These are phyloP conservation scores for Strigamia transsilvanica DNA, from an alignment of 2,888 invertebrate genomes.

Conservation along the genomic window DNA sequence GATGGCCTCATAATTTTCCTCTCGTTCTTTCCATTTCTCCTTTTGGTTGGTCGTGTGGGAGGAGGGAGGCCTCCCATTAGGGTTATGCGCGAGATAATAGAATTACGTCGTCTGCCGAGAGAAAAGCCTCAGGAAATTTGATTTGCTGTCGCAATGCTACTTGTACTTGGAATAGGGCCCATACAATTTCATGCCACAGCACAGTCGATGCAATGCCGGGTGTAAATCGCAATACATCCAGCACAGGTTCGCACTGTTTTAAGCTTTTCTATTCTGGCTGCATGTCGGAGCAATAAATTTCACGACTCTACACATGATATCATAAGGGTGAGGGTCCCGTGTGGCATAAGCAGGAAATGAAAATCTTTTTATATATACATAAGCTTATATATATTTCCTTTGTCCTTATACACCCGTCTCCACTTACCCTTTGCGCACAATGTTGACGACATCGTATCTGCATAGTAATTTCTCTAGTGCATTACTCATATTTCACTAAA, in stretches of 20 bases:
- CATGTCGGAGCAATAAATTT: conserved; percentile 43
- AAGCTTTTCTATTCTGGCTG: conserved; percentile 31
- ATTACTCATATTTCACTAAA: conserved; percentile 43
- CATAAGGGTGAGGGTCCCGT: conserved; percentile 24
- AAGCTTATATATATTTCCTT: neutral
- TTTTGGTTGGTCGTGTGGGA: conserved; percentile 20
- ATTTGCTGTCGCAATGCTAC: conserved; percentile 50
- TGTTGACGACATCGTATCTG: conserved; percentile 37
- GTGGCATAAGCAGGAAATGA: conserved; percentile 36
- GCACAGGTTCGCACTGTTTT: conserved; percentile 20
- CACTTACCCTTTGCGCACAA: conserved; percentile 15
- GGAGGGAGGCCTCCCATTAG: conserved; percentile 48
- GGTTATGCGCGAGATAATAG: conserved; percentile 53
- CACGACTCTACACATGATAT: conserved; percentile 23
- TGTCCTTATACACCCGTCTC: neutral
- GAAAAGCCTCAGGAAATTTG: conserved; percentile 49
- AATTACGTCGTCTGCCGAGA: conserved; percentile 50
- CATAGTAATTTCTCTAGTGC: conserved; percentile 43
- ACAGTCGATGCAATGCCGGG: conserved; percentile 30
- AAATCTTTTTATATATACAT: neutral
- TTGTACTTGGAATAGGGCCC: conserved; percentile 22
- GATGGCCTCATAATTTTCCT: conserved; percentile 37
- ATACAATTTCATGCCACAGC: conserved; percentile 6
- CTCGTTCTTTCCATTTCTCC: conserved; percentile 18
- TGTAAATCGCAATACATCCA: conserved; percentile 36